Evolutionary conservation across 2,888 invertebrate genomes (phyloP).

Genomic region (Lycocerus yunnanus): DNA sequence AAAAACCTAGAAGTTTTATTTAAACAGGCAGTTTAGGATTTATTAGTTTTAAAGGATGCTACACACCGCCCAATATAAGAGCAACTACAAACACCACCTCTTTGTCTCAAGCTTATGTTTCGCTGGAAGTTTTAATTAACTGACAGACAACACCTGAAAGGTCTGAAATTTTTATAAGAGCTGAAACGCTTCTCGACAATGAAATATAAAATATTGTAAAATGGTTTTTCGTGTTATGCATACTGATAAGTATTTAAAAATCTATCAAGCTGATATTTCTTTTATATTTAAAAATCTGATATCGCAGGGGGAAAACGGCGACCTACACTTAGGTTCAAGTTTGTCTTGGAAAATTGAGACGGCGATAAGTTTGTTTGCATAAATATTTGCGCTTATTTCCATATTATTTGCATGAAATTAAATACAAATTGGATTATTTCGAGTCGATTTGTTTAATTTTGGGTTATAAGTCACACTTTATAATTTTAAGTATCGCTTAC

Average conservation of each 20-base stretch:
- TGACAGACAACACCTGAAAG: background rate
- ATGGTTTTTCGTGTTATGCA: background rate
- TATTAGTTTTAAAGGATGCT: background rate
- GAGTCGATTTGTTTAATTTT: slow-evolving; percentile 4
- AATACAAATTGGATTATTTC: slow-evolving; percentile 3
- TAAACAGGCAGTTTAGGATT: background rate
- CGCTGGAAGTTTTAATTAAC: background rate
- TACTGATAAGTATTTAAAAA: background rate
- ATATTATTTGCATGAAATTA: slow-evolving; percentile 9
- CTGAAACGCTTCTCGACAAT: background rate
- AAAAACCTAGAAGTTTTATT: background rate
- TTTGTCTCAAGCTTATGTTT: too few species aligned
- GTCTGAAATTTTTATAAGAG: background rate
- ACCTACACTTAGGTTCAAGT: background rate
- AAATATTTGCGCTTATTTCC: slow-evolving; percentile 4
- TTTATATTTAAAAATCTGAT: background rate
- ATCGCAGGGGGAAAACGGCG: background rate
- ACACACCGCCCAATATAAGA: too few species aligned
- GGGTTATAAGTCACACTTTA: background rate
- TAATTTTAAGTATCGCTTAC: background rate
- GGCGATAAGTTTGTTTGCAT: slow-evolving; percentile 5
- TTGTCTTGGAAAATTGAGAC: background rate
- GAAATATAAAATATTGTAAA: background rate
- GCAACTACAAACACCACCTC: background rate
- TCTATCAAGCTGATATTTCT: background rate